Evolutionary conservation across 1,140 invertebrate species (phyloP), one percentile per base, ranked within the genome.

Genomic region (Brachionus paranguensis): DNA sequence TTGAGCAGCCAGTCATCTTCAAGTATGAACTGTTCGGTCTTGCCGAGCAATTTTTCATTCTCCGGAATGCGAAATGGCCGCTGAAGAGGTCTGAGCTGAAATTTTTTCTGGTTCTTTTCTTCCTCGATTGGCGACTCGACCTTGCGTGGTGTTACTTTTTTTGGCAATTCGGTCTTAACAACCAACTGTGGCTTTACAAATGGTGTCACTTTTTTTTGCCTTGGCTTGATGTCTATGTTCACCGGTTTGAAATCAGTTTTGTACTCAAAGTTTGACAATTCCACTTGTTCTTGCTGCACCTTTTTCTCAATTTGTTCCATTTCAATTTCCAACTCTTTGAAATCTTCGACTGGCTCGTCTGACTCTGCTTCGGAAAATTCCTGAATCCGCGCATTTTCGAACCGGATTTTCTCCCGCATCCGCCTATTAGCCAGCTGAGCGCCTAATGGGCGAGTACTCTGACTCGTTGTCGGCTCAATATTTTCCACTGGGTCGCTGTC

Each of bases 1-100:
- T 81, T 81, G 7, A 81, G 37, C 24, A 81, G 27, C 78, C 78
- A 81, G 41, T 81, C 78, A 14, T 81, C 78, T n/a, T 64, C 53
- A 64, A 64, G 78, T 11, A 41, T 20, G 37, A 45, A 64, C n/a
- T 68, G 10, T 64, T 47, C 41, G 43, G 43, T 14, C n/a, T 72
- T 41, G 11, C 68, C 68, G 10, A 72, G 68, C 20, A 72, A 17
- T 17, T 72, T 72, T 17, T 41, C 68, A 12, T 72, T 72, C 20
- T 72, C 68, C 2, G 68, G 68, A 17, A 72, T 72, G 7, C 68
- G 68, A 43, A 43, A 72, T 11, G 68, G 68, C n/a, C 68, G 37
- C 41, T 72, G 29, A 17, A 72, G 6, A 8, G 68, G 68, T 20
- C n/a, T 72, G 11, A 72, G 17, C 20, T 76, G 17, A 76, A 76